Conservation (phyloP, 1,140 invertebrate genomes). For the Ceratina calcarata region DNA sequence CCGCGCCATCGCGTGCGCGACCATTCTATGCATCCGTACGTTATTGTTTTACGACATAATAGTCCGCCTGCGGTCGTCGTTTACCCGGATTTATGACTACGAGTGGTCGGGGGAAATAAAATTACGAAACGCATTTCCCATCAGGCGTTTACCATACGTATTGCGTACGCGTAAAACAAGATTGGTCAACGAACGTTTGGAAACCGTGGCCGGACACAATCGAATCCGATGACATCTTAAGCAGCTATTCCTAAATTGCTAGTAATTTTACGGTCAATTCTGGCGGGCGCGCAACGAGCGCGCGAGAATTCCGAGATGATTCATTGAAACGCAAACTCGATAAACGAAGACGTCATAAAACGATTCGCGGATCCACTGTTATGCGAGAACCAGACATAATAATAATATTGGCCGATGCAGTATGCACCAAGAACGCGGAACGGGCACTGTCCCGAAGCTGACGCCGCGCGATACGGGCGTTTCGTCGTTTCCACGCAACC, state of each 20-base stretch:
- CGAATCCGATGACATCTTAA: neutral
- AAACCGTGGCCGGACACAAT: neutral
- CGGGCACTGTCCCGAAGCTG: constrained; percentile 35
- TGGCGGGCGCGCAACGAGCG: neutral
- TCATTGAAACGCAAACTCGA: neutral
- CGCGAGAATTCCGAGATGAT: neutral
- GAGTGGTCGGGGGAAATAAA: neutral
- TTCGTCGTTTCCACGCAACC: constrained; percentile 42
- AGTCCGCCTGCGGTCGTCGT: neutral
- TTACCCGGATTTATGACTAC: neutral
- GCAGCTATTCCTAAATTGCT: neutral
- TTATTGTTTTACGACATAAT: constrained; percentile 14
- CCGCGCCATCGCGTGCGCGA: neutral
- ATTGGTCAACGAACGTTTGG: neutral
- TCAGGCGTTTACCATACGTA: neutral
- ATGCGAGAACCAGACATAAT: constrained; percentile 1
- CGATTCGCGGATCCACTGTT: neutral
- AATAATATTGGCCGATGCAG: constrained; percentile 8
- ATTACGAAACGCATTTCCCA: constrained; percentile 19
- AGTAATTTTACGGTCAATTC: neutral
- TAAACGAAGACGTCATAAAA: neutral
- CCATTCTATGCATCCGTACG: neutral
- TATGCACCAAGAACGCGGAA: constrained; percentile 36
- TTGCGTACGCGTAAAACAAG: no score
- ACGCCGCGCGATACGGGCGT: constrained; percentile 28